Evolutionary conservation across 2,888 invertebrate species (phyloP).

Genomic region (Abrostola triplasia): DNA sequence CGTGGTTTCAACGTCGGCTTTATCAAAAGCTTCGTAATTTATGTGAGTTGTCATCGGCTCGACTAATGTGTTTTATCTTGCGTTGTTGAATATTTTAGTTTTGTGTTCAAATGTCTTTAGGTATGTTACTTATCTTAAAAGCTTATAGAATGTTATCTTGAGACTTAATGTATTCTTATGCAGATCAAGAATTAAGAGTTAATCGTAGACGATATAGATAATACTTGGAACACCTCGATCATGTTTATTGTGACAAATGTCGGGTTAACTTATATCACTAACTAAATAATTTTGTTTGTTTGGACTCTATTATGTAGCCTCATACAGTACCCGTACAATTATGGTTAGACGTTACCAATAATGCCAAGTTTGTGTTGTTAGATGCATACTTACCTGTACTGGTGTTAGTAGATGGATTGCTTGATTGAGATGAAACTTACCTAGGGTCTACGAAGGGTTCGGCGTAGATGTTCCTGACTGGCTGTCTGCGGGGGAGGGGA

Average conservation of each 20-base stretch:
- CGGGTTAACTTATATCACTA: not conserved
- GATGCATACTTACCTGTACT: slow-evolving; percentile 48
- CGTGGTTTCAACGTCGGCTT: slow-evolving; percentile 67
- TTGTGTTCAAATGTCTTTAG: slow-evolving; percentile 36
- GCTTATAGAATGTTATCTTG: slow-evolving; percentile 42
- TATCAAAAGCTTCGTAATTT: slow-evolving; percentile 79
- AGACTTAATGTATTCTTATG: slow-evolving; percentile 26
- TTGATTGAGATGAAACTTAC: slow-evolving; percentile 70
- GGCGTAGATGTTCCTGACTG: slow-evolving; percentile 90
- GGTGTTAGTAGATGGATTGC: slow-evolving; percentile 47
- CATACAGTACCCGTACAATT: not conserved
- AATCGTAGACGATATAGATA: slow-evolving; percentile 30
- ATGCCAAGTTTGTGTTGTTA: slow-evolving; percentile 39
- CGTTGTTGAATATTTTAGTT: slow-evolving; percentile 52
- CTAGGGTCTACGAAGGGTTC: slow-evolving; percentile 90
- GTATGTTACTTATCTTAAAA: slow-evolving; percentile 41
- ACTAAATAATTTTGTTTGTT: not conserved
- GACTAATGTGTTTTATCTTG: slow-evolving; percentile 72
- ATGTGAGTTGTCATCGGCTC: slow-evolving; percentile 70
- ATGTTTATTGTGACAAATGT: slow-evolving; percentile 17
- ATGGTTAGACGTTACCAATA: slow-evolving; percentile 17
- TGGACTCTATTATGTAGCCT: not conserved
- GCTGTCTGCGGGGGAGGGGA: slow-evolving; percentile 89
- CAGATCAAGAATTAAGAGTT: slow-evolving; percentile 28
- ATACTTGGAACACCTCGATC: slow-evolving; percentile 22